Evolutionary conservation across 2,888 invertebrate genomes (phyloP), one percentile per base, ranked within the genome.

Genomic region (Himalopsyche anomala): DNA sequence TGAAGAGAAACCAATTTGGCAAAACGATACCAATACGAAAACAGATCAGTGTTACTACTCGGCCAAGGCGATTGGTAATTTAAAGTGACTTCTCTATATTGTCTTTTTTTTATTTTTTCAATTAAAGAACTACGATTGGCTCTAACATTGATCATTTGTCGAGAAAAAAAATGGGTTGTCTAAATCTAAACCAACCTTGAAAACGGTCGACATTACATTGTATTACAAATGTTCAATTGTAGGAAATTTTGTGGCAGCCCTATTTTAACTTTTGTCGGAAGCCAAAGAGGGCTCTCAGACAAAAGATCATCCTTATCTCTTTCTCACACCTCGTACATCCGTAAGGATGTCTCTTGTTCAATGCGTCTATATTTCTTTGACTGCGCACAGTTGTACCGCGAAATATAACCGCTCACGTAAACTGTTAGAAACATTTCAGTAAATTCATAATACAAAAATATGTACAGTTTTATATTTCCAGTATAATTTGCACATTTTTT

Each of bases 301-400:
- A 86, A 84, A 81, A 82, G 84, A 62, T 84, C 86, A 82, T 84
- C 82, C 82, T 84, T 86, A 86, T 86, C 86, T 86, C 86, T 84
- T 86, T 86, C 86, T 86, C 84, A 86, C 86, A 86, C 86, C 86
- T 86, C 62, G 19, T 62, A 62, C 62, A 62, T 62, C 62, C 62
- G 62, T 62, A 19, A 62, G 62, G 62, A 62, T 5, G 62, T 62
- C 62, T 62, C 62, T 28, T 28, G 19, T 62, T 62, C 28, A 62
- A n/a, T 19, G 62, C 62, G 8, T 11, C 62, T 62, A 19, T 19
- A 80, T 36, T 80, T 80, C 6, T 80, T 3, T 6, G 5, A 12
- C 19, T 3, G 11, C 19, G 80, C 42, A 36, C 9, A 19, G 51
- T 45, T 9, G 11, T 38, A 40, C 42, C 42, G 40, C 38, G 11